Evolutionary conservation across 2,888 invertebrate species (phyloP), one percentile per base, ranked within the genome.

Genomic region (Xiphydria camelus): DNA sequence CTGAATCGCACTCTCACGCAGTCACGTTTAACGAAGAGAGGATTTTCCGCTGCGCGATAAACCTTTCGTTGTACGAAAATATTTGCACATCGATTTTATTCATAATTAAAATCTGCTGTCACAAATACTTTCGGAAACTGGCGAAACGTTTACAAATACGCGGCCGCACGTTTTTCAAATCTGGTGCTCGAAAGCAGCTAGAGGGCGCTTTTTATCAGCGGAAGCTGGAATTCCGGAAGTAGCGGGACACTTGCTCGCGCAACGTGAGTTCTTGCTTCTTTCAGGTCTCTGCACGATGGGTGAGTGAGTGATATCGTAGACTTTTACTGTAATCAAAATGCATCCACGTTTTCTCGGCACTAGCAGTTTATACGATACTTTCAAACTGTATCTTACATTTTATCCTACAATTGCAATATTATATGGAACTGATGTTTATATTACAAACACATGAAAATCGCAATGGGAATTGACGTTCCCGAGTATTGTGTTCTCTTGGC

Each of bases 261-360:
- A 14, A 29, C 14, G 29, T 14, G 5, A 48, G 37, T 55, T 47
- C 36, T 19, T 53, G 63, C 42, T 57, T 53, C 66, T 68, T 70
- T 64, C 61, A 35, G 45, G 49, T 44, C 51, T 45, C 50, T 49
- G 54, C 64, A 65, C 61, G 51, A 71, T 71, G 71, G 71, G 71
- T 71, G 54, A 70, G 71, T 61, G 41, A 18, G 31, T 23, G 14
- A 40, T 54, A 52, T 48, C 51, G 40, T 41, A 14, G 40, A 39
- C 37, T 34, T 49, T 49, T 50, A 39, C 38, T 52, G 45, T 49
- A 49, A 70, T 68, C 70, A 37, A 38, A 49, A 45, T 58, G 18
- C 64, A 68, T 71, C 65, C 25, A 18, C 20, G 14, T 37, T 48
- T 56, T 51, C 9, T 5, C 2, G 3, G 22, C 12, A 39, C 21